Base-by-base conservation (phyloP, 1,140 invertebrate genomes). In the Littorina saxatilis region DNA sequence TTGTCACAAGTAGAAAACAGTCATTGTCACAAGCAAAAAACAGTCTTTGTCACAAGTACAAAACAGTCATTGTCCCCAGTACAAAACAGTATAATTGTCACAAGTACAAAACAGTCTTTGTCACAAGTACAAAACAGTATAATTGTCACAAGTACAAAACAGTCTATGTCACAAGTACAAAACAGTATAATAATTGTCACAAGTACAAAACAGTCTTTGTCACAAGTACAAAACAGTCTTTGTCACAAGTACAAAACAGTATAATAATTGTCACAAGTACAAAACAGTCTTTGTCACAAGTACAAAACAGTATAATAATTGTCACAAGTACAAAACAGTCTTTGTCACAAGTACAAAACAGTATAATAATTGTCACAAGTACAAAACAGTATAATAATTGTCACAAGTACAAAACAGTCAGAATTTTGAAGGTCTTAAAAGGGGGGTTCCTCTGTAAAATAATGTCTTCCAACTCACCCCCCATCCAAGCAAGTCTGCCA, bases 401-500 rank as follows among this genome's bases (percentile, higher is more conserved):
- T n/a, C 58, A 61, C 7, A 61, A 4, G 4, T 61, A 79, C 4
- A 74, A 72, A 63, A 29, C 9, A 70, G 52, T 27, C 43, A 43
- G 39, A 20, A 23, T 76, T 17, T 29, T 47, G 15, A 37, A 17
- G n/a, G n/a, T n/a, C n/a, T n/a, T n/a, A n/a, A n/a, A n/a, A n/a
- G n/a, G n/a, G n/a, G n/a, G n/a, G n/a, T 55, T 15, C 37, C 9
- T 55, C n/a, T 32, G 23, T 27, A 23, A 70, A 17, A 55, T 77
- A n/a, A n/a, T n/a, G n/a, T n/a, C 15, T 13, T 20, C 1, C 17
- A 27, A 90, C 90, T 87, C 87, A 94, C 93, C 83, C 91, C 90
- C 97, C 97, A 99, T 29, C 96, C 97, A 1, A 99, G 93, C 88
- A 95, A 94, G 58, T 97, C 95, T 37, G 96, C 96, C 35, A 99